Evolutionary conservation across 2,888 invertebrate genomes (phyloP).

Genomic region (Melinaea marsaeus): DNA sequence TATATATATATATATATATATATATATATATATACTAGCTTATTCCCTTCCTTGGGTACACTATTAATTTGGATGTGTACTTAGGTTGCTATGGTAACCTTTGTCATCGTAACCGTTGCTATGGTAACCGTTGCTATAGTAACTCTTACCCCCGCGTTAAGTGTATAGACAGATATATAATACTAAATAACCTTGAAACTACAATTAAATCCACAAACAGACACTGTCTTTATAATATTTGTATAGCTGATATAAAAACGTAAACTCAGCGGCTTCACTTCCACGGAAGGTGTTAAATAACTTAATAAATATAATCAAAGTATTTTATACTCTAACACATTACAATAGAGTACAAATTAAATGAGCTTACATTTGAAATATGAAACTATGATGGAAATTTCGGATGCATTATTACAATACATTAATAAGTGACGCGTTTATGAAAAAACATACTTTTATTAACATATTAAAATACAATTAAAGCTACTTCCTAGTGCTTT

Average conservation of each 20-base stretch:
- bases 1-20: too few relatives aligned
- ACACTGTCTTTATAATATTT: not conserved
- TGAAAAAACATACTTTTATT: not conserved
- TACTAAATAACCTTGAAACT: too few relatives aligned
- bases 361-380: constrained; percentile 14
- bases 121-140: too few relatives aligned
- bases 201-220: not conserved
- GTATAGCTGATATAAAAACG: not conserved
- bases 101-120: too few relatives aligned
- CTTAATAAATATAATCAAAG: not conserved
- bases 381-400: constrained; percentile 21
- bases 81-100: too few relatives aligned
- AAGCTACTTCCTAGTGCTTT: too few relatives aligned
- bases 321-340: constrained; percentile 9
- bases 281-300: constrained; percentile 5
- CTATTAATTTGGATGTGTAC: too few relatives aligned
- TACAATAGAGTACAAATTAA: constrained; percentile 8
- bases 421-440: not conserved
- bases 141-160: too few relatives aligned
- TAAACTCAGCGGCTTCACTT: not conserved
- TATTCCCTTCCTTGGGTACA: too few relatives aligned
- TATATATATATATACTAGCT: too few relatives aligned
- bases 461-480: too few relatives aligned
- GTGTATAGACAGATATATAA: too few relatives aligned
- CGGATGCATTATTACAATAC: constrained; percentile 14